A percentile compares a stretch with the other conserved stretches of the same genome.
phyloP scores from a whole-genome alignment of 2,888 invertebrate species.

The Scaptomyza flava region DNA sequence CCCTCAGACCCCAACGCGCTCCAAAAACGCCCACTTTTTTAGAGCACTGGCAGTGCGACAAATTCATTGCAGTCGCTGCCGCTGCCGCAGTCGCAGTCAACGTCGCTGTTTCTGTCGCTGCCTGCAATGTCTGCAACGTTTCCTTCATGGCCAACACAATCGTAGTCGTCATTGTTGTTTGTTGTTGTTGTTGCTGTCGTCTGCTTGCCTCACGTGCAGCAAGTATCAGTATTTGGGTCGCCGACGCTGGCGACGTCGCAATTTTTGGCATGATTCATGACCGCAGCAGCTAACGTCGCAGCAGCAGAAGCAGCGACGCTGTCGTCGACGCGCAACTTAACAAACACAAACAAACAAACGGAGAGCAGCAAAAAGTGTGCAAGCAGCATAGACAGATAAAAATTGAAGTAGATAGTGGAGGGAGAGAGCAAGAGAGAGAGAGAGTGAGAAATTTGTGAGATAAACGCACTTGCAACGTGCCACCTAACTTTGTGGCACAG shows the following conservation, averaged over 20 bases:
- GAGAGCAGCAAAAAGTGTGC: slow-evolving; percentile 25
- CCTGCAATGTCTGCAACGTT: slow-evolving; percentile 53
- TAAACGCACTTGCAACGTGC: slow-evolving; percentile 34
- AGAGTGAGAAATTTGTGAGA: slow-evolving; percentile 5
- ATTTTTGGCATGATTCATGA: slow-evolving; percentile 76
- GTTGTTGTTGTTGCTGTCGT: slow-evolving; percentile 25
- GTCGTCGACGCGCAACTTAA: slow-evolving; percentile 62
- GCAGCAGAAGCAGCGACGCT: slow-evolving; percentile 44
- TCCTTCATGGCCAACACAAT: slow-evolving; percentile 56
- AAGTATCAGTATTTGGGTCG: slow-evolving; percentile 66
- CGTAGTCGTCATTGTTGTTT: slow-evolving; percentile 28
- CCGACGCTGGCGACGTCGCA: slow-evolving; percentile 55
- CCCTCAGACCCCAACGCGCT: not conserved
- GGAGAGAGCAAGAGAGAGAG: not conserved
- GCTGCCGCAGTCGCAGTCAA: slow-evolving; percentile 5
- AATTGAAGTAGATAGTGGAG: not conserved
- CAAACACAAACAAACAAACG: slow-evolving; percentile 52
- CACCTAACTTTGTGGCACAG: slow-evolving; percentile 39
- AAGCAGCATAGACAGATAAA: slow-evolving; percentile 4
- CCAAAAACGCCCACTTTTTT: slow-evolving; percentile 33
- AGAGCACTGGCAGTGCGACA: slow-evolving; percentile 58
- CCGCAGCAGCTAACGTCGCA: slow-evolving; percentile 40
- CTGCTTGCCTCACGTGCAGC: slow-evolving; percentile 57
- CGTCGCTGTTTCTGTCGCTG: slow-evolving; percentile 10
- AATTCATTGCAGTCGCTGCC: slow-evolving; percentile 62